A percentile compares a stretch with the other conserved stretches of the same genome.
These are phyloP conservation scores for Danio rerio DNA, from an alignment of 2,113 vertebrate species.

Conservation along the genomic window GRCz12tu NC_133189.1:48148001-48148500, in stretches of 20 bases:
- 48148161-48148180: neutral
- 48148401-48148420: conserved; percentile 5
- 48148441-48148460: conserved; percentile 42
- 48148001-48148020: too few species aligned
- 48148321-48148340: conserved; percentile 35
- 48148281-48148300: neutral
- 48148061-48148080: too few species aligned
- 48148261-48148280: neutral
- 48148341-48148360: conserved; percentile 25
- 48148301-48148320: neutral
- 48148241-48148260: neutral
- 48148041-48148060: too few species aligned
- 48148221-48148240: neutral
- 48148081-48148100: too few species aligned
- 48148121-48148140: too few species aligned
- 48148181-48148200: neutral
- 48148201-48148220: too few species aligned
- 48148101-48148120: too few species aligned
- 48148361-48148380: conserved; percentile 25
- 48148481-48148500: conserved; percentile 33
- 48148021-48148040: too few species aligned
- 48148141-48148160: neutral
- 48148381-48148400: conserved; percentile 27
- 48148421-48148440: conserved; percentile 18
- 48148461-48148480: conserved; percentile 27